Base-by-base conservation (phyloP, 2,797 vertebrate genomes). In the Perdix hodgsoniae region DNA sequence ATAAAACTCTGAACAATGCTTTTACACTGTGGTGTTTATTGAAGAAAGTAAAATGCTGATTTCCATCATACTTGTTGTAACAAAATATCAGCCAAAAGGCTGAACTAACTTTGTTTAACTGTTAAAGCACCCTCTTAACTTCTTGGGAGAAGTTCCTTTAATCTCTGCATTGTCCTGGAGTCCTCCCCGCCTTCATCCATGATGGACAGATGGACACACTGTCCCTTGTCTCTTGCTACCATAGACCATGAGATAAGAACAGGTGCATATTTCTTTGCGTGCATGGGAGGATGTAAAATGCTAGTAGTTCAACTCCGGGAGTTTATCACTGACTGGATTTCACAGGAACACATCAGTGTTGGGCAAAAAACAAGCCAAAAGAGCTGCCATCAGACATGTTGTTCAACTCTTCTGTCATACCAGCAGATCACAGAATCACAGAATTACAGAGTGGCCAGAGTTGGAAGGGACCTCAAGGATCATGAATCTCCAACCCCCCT, bases 81-180 rank as follows among this genome's bases (percentile, higher is more conserved):
- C 64, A 86, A 82, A 95, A 90, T 76, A 39, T 90, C 81, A 93
- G 86, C 77, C 88, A 86, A 52, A 78, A 88, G 35, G 56, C 59
- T 93, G 45, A 66, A 91, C 15, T 50, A 73, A 42, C 23, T 14
- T 7, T 49, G 47, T 10, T 74, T 67, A 61, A 67, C 24, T 2
- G 3, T n/a, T 60, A 73, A 84, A 35, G 11, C 1, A 1, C 26
- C 21, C 49, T 91, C 35, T 57, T 10, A 66, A 10, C 42, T 83
- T 89, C 39, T 64, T 80, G 39, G 42, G 42, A 76, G n/a, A 70
- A 60, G 31, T 44, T 85, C 12, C 14, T 27, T 42, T 80, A 70
- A 73, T 3, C 24, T 60, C 50, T 60, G 23, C 8, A 56, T 66
- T 42, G 35, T 18, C 63, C 40, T 74, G 47, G 27, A 70, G 12